These are phyloP conservation scores for Mamestra configurata DNA, from an alignment of 1,140 invertebrate genomes.

Conservation along the genomic window DNA sequence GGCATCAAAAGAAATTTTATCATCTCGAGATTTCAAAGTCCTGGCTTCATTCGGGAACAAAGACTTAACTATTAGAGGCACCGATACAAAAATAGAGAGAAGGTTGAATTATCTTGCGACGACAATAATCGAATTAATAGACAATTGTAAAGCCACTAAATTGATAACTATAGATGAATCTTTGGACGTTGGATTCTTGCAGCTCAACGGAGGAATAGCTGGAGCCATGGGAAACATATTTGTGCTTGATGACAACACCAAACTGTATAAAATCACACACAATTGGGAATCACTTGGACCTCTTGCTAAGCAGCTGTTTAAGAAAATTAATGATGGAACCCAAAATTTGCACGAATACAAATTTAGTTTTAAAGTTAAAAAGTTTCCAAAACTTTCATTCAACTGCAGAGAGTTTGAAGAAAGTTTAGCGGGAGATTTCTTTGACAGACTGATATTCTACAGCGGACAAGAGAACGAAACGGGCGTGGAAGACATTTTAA, in stretches of 20 bases:
- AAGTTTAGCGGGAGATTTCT: slow-evolving; percentile 16
- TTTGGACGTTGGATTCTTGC: background rate
- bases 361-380: slow-evolving; percentile 15
- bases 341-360: slow-evolving; percentile 22
- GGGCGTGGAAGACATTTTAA: slow-evolving; percentile 9
- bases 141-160: background rate
- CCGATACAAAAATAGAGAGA: no score
- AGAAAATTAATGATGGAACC: background rate
- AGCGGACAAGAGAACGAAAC: slow-evolving; percentile 24
- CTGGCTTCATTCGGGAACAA: slow-evolving; percentile 13
- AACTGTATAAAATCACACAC: slow-evolving; percentile 1
- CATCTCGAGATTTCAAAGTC: background rate
- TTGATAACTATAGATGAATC: slow-evolving; percentile 11
- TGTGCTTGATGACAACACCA: slow-evolving; percentile 2
- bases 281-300: background rate
- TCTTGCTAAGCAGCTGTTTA: background rate
- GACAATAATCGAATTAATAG: no score
- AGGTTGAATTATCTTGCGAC: background rate
- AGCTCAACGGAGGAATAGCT: no score
- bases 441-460: slow-evolving; percentile 28
- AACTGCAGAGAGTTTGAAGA: background rate
- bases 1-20: background rate
- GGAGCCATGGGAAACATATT: slow-evolving; percentile 34
- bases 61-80: background rate
- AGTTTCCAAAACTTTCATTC: slow-evolving; percentile 32